These are phyloP conservation scores for Lacerta viridis DNA, from an alignment of 2,797 vertebrate genomes.

Conservation along the genomic window DNA sequence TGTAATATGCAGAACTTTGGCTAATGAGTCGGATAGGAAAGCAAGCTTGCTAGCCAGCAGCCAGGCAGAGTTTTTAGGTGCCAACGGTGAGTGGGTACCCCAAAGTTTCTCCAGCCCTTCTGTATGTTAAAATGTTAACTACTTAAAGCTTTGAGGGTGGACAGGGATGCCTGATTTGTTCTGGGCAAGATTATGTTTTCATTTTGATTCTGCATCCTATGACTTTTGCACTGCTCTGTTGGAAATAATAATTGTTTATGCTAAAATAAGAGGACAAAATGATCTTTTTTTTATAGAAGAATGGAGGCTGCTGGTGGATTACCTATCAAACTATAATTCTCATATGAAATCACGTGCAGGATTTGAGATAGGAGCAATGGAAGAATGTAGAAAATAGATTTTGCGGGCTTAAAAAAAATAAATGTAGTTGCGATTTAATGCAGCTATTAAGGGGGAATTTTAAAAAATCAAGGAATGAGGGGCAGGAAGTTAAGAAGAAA, in stretches of 20 bases:
- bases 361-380: too few relatives aligned
- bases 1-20: background rate
- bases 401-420: too few relatives aligned
- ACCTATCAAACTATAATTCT: too few relatives aligned
- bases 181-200: background rate
- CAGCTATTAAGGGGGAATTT: too few relatives aligned
- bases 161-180: background rate
- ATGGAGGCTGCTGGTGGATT: too few relatives aligned
- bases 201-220: background rate
- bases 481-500: too few relatives aligned
- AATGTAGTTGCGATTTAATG: too few relatives aligned
- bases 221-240: background rate
- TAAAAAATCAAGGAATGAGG: too few relatives aligned
- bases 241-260: background rate
- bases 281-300: too few relatives aligned
- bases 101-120: background rate
- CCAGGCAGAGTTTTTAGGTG: background rate
- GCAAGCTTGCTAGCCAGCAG: background rate
- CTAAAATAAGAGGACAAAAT: too few relatives aligned
- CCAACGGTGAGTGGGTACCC: background rate
- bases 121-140: background rate
- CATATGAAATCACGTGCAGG: too few relatives aligned
- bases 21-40: background rate
- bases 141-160: background rate
- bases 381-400: too few relatives aligned